Evolutionary conservation across 2,888 invertebrate species (phyloP).

Genomic region (Tiliacea citrago): DNA sequence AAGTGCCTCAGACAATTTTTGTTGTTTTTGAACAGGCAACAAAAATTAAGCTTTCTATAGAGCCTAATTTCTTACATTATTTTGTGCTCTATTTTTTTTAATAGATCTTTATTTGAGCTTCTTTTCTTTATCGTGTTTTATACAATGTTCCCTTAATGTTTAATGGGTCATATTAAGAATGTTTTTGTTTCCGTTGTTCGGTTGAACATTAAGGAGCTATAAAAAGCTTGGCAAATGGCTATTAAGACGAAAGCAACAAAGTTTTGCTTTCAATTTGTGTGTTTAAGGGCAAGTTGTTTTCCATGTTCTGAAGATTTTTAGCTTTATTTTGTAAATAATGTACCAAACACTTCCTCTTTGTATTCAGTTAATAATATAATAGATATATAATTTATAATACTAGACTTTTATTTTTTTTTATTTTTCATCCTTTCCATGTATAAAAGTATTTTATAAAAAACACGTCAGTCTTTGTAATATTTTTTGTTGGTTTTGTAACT

Average conservation of each 20-base stretch:
- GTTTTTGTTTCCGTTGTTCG: slow-evolving; percentile 47
- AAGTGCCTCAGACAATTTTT: background rate
- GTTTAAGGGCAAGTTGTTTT: slow-evolving; percentile 12
- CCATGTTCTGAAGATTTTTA: background rate
- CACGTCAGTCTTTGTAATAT: background rate
- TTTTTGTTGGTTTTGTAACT: background rate
- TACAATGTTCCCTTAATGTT: slow-evolving; percentile 29
- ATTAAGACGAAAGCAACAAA: slow-evolving; percentile 30
- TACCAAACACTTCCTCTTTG: slow-evolving; percentile 2
- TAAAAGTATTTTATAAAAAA: background rate
- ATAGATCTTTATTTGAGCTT: slow-evolving; percentile 12
- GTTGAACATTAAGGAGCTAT: slow-evolving; percentile 42
- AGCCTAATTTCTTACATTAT: background rate
- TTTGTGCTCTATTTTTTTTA: background rate
- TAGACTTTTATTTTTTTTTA: too few relatives aligned
- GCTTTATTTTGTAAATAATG: background rate
- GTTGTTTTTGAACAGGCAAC: too few relatives aligned
- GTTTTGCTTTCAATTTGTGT: slow-evolving; percentile 43
- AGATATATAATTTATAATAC: too few relatives aligned
- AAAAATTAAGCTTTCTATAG: background rate
- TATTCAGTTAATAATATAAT: slow-evolving; percentile 3
- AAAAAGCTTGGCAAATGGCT: slow-evolving; percentile 39
- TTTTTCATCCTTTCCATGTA: background rate
- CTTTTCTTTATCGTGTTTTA: slow-evolving; percentile 22
- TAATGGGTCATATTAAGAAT: slow-evolving; percentile 38